Evolutionary conservation across 2,113 vertebrate species (phyloP).

Genomic region (Hyaena hyaena): DNA sequence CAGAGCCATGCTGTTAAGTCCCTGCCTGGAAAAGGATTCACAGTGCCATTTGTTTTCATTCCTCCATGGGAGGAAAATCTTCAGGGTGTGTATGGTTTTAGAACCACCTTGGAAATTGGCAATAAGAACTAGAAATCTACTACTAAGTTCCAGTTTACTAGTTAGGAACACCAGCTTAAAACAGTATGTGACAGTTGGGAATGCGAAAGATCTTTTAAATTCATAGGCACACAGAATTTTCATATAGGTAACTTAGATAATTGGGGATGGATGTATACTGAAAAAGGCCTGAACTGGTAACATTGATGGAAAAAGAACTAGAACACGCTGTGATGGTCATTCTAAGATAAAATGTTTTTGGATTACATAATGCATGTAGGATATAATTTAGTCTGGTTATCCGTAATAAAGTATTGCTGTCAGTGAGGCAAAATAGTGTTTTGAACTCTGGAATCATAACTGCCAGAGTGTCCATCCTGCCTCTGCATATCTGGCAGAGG

Average conservation of each 20-base stretch:
- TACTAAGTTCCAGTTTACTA: not conserved
- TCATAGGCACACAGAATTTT: not conserved
- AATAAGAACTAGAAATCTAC: not conserved
- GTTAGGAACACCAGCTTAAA: not conserved
- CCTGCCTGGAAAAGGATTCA: not conserved
- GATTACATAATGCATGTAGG: not conserved
- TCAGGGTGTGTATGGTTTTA: slow-evolving; percentile 39
- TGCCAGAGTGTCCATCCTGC: not conserved
- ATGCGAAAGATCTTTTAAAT: slow-evolving; percentile 37
- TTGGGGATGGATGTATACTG: not conserved
- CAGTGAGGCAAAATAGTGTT: not conserved
- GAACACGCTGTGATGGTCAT: not conserved
- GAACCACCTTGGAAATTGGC: not conserved
- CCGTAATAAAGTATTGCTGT: not conserved
- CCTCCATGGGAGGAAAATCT: not conserved
- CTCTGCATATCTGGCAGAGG: not conserved
- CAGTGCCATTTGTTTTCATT: not conserved
- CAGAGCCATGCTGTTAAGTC: not conserved
- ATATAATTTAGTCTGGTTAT: not conserved
- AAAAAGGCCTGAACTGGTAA: not conserved
- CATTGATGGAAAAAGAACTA: not conserved
- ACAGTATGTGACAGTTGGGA: not conserved
- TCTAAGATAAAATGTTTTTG: slow-evolving; percentile 8
- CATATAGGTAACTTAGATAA: not conserved
- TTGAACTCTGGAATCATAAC: not conserved